Evolutionary conservation across 2,113 vertebrate genomes (phyloP).

Genomic region (Chionomys nivalis): DNA sequence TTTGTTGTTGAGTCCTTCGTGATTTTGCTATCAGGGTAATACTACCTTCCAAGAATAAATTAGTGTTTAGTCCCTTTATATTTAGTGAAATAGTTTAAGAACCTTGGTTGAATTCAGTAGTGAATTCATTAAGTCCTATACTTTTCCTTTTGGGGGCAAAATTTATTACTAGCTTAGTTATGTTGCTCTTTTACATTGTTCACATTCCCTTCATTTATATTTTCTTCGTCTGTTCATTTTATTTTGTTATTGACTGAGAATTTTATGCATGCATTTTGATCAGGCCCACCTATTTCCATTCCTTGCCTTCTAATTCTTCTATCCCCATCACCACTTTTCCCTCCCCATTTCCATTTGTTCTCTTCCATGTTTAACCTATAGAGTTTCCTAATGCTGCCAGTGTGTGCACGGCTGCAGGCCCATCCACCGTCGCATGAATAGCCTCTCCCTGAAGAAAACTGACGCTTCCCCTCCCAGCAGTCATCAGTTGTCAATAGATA

Average conservation of each 20-base stretch:
- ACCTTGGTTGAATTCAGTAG: background rate
- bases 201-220: background rate
- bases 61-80: background rate
- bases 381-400: background rate
- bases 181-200: background rate
- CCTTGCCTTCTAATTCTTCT: background rate
- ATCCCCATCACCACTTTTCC: background rate
- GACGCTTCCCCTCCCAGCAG: background rate
- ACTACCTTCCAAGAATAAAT: background rate
- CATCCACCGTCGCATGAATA: no score
- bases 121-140: background rate
- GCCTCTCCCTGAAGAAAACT: background rate
- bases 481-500: background rate
- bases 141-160: background rate
- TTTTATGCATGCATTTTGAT: background rate
- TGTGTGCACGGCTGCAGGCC: background rate
- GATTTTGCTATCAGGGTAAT: background rate
- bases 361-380: background rate
- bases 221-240: background rate
- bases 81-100: background rate
- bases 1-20: background rate
- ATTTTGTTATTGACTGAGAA: background rate
- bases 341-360: background rate
- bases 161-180: background rate
- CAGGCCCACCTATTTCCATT: no score